phyloP scores from a whole-genome alignment of 1,140 invertebrate genomes.

The Palaemon carinicauda region DNA sequence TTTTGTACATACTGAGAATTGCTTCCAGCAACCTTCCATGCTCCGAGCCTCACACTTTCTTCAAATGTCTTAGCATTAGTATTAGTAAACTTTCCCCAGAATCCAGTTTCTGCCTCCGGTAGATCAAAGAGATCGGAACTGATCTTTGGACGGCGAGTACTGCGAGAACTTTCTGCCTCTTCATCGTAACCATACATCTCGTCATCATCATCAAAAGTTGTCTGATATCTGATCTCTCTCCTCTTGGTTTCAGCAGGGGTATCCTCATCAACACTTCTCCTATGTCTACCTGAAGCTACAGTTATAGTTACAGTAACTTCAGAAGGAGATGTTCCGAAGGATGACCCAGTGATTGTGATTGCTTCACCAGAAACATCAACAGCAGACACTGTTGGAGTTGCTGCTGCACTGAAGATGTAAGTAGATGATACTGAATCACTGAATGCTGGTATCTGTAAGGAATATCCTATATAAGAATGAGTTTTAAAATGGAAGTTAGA shows the following conservation, averaged over 20 bases:
- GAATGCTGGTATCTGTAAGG: neutral
- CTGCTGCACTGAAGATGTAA: constrained; percentile 16
- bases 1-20: neutral
- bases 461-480: neutral
- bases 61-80: constrained; percentile 5
- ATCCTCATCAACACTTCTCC: neutral
- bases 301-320: neutral
- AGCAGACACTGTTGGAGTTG: neutral
- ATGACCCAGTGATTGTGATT: constrained; percentile 18
- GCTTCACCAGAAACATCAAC: neutral
- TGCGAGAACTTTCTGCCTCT: neutral
- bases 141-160: neutral
- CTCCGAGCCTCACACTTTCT: neutral
- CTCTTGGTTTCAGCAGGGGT: neutral
- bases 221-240: neutral
- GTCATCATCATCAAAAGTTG: neutral
- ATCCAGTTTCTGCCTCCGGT: neutral
- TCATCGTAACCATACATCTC: neutral
- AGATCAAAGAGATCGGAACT: neutral
- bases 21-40: constrained; percentile 22
- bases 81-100: constrained; percentile 32
- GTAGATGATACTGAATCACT: neutral
- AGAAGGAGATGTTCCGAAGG: constrained; percentile 1
- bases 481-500: too few relatives aligned
- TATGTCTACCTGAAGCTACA: neutral